Percentiles rank a stretch among this genome's conserved stretches.
Evolutionary conservation across 1,140 invertebrate species (phyloP).

Genomic region (Drosophila pseudoobscura): DNA sequence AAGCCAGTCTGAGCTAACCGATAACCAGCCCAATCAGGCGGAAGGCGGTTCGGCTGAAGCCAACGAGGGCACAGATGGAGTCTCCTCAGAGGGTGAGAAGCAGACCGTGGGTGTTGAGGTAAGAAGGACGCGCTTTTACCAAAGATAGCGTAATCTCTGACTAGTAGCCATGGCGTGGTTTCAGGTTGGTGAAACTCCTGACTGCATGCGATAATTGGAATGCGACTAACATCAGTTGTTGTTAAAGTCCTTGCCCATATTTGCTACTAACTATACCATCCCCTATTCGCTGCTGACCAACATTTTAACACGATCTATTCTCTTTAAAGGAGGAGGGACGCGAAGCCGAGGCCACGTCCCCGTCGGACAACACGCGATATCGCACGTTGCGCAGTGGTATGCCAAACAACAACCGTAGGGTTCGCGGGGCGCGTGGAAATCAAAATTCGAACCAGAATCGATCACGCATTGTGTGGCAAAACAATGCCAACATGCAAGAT

Average conservation of each 20-base stretch:
- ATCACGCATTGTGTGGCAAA: constrained; percentile 83
- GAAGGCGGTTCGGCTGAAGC: constrained; percentile 73
- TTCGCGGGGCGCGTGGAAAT: too few species aligned
- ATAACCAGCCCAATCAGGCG: constrained; percentile 62
- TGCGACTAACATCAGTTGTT: neutral
- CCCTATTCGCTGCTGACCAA: constrained; percentile 38
- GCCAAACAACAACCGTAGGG: constrained; percentile 70
- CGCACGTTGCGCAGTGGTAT: constrained; percentile 68
- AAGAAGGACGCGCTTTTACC: constrained; percentile 10
- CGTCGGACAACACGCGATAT: constrained; percentile 83
- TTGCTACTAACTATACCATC: neutral
- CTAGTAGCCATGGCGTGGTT: too few species aligned
- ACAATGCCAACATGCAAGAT: constrained; percentile 52
- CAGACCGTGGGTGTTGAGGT: constrained; percentile 84
- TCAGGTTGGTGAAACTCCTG: too few species aligned
- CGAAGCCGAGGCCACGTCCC: constrained; percentile 88
- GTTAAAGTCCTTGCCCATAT: neutral
- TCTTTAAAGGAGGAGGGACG: constrained; percentile 85
- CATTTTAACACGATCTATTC: neutral
- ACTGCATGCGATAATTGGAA: too few species aligned
- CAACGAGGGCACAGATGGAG: constrained; percentile 83
- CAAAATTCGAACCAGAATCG: too few species aligned
- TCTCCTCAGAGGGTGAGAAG: constrained; percentile 87
- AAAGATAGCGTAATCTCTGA: neutral
- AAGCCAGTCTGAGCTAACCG: constrained; percentile 73